Evolutionary conservation across 2,797 vertebrate species (phyloP).

Genomic region (Hoplostethus mediterraneus): DNA sequence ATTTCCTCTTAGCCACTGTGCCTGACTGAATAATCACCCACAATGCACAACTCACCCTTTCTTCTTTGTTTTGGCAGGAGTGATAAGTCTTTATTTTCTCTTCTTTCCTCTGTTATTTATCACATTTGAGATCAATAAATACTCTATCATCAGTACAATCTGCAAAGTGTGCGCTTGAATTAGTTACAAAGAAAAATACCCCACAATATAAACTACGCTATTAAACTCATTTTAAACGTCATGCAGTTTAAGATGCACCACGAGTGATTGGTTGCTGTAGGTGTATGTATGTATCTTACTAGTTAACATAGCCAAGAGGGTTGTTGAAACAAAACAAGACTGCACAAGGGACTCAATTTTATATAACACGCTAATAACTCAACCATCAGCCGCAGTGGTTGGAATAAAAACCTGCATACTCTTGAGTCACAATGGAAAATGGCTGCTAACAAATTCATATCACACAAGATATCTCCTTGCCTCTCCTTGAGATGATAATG

Average conservation of each 20-base stretch:
- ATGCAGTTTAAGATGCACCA: neutral
- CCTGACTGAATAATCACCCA: conserved; percentile 45
- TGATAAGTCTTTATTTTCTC: conserved; percentile 11
- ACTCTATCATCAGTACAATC: neutral
- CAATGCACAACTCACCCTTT: conserved; percentile 33
- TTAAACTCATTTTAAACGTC: neutral
- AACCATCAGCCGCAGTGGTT: too few relatives aligned
- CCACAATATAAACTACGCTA: neutral
- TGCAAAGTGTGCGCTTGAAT: too few relatives aligned
- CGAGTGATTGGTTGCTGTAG: neutral
- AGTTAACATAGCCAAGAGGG: neutral
- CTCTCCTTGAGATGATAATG: conserved; percentile 26
- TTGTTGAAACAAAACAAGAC: too few relatives aligned
- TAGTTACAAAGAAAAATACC: neutral
- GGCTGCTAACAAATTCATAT: neutral
- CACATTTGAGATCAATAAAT: conserved; percentile 45
- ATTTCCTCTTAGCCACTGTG: conserved; percentile 40
- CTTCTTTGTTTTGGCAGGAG: conserved; percentile 45
- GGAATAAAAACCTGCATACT: too few relatives aligned
- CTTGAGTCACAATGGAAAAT: neutral
- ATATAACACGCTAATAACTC: neutral
- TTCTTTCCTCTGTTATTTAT: conserved; percentile 34
- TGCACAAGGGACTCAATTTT: neutral
- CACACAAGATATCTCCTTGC: neutral
- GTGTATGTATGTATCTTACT: neutral